A percentile compares a stretch with the other conserved stretches of the same genome.
Conservation (phyloP, 2,113 vertebrate species). For the Heterotis niloticus region DNA sequence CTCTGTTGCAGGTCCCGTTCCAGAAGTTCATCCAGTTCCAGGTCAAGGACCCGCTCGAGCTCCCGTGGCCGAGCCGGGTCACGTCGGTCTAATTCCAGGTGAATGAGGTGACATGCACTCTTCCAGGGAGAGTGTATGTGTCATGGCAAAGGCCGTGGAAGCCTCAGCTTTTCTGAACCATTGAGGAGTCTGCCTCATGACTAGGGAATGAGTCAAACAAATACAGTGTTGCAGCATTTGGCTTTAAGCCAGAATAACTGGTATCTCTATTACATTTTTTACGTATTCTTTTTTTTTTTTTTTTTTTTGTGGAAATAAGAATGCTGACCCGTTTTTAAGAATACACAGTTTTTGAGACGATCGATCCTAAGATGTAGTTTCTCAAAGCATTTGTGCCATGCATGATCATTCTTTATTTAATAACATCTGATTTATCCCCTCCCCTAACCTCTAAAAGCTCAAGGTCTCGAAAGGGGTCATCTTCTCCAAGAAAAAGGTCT, state of each 20-base stretch:
- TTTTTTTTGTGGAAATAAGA: neutral
- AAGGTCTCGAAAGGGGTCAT: slow-evolving; percentile 93
- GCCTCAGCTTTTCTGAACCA: slow-evolving; percentile 44
- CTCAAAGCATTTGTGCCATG: neutral
- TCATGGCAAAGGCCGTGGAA: slow-evolving; percentile 40
- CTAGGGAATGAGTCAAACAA: too few species aligned
- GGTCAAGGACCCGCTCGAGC: slow-evolving; percentile 89
- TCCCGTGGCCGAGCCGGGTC: slow-evolving; percentile 75
- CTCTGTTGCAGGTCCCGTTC: slow-evolving; percentile 93
- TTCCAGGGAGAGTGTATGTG: slow-evolving; percentile 72
- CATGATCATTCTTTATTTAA: slow-evolving; percentile 40
- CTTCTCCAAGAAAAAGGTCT: slow-evolving; percentile 87
- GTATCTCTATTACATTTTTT: neutral
- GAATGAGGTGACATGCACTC: slow-evolving; percentile 96
- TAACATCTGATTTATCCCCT: slow-evolving; percentile 79
- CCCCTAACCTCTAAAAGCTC: slow-evolving; percentile 89
- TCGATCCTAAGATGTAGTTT: neutral
- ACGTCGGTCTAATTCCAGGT: slow-evolving; percentile 97
- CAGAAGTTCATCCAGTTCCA: slow-evolving; percentile 94
- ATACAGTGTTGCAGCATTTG: too few species aligned
- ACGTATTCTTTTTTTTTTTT: neutral
- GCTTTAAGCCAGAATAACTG: neutral
- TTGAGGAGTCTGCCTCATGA: slow-evolving; percentile 25
- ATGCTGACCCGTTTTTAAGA: too few species aligned
- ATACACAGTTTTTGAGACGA: too few species aligned